Conservation (phyloP, 2,113 vertebrate species). For the Trichomycterus rosablanca region DNA sequence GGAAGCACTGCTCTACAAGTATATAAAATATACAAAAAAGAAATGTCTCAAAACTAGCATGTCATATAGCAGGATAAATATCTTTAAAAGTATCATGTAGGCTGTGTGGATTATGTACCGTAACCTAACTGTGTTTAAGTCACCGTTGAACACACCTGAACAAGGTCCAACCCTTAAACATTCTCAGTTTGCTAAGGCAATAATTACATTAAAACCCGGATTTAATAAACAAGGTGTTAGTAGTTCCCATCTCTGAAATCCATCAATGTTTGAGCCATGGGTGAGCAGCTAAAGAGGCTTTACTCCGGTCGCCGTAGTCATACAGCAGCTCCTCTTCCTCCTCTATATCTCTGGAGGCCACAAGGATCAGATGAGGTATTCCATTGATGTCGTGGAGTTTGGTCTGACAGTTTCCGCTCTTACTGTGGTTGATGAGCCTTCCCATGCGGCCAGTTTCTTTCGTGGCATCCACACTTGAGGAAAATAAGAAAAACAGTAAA, state of each 20-base stretch:
- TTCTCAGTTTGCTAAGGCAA: slow-evolving; percentile 65
- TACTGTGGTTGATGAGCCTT: slow-evolving; percentile 93
- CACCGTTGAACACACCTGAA: slow-evolving; percentile 31
- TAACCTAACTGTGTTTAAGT: slow-evolving; percentile 40
- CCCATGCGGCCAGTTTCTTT: slow-evolving; percentile 84
- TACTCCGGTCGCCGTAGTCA: slow-evolving; percentile 94
- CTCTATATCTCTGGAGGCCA: slow-evolving; percentile 87
- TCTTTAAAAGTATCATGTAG: slow-evolving; percentile 72
- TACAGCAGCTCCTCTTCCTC: slow-evolving; percentile 92
- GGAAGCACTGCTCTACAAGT: slow-evolving; percentile 68
- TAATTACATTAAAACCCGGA: slow-evolving; percentile 56
- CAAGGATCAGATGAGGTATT: slow-evolving; percentile 91
- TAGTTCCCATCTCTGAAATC: slow-evolving; percentile 43
- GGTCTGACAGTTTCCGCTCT: slow-evolving; percentile 94
- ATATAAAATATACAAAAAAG: slow-evolving; percentile 76
- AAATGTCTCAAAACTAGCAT: slow-evolving; percentile 61
- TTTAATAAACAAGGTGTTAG: slow-evolving; percentile 46
- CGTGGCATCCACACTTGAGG: slow-evolving; percentile 86
- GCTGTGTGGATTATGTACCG: slow-evolving; percentile 63
- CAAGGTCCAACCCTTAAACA: slow-evolving; percentile 45
- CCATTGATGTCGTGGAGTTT: slow-evolving; percentile 89
- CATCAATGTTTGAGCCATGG: slow-evolving; percentile 90
- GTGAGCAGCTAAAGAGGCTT: slow-evolving; percentile 85
- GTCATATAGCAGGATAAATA: slow-evolving; percentile 61
- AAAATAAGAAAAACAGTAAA: too few relatives aligned